Base-by-base conservation (phyloP, 2,888 invertebrate genomes). In the Shargacucullia verbasci region DNA sequence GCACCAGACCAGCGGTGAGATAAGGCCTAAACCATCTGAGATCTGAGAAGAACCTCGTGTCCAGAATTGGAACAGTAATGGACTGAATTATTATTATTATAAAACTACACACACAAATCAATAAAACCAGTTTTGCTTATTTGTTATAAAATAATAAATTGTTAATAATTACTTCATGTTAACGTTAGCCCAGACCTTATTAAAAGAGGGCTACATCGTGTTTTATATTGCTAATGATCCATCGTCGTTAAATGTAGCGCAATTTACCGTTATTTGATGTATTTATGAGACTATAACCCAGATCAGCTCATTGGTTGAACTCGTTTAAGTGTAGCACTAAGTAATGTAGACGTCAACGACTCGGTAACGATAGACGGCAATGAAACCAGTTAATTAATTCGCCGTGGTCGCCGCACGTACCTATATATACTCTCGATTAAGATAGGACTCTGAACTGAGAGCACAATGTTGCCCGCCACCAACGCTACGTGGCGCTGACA, bases 321-420 rank as follows among this genome's bases (percentile, higher is more conserved):
- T 59, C 58, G 58, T 59, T 75, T 61, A 48, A 49, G 41, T 45
- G 63, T 54, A 58, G 56, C 49, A 67, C 52, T 43, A 46, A 62
- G 47, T 50, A 60, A 76, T 57, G 37, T 66, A 55, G 45, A 45
- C 48, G 50, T 57, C 58, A 49, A 44, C 44, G 60, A 41, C 57
- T 44, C 35, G 55, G 50, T 56, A 55, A 73, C 58, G 64, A 57
- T 57, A 39, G 45, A 41, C 48, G 69, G 54, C 64, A 68, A 73
- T 76, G 59, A 76, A 76, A 73, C 65, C 47, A 55, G 73, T 50
- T 73, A 75, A 76, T 76, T 73, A 73, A 73, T 73, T 76, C 52
- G 50, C 38, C 37, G 54, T 45, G 53, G 34, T 29, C 49, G 34
- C 35, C 29, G 29, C 46, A 59, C 54, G 12, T 33, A 50, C 50